Percentiles rank a stretch among this genome's conserved stretches.
Evolutionary conservation across 1,140 invertebrate genomes (phyloP).

Genomic region (Drosophila trapezifrons): DNA sequence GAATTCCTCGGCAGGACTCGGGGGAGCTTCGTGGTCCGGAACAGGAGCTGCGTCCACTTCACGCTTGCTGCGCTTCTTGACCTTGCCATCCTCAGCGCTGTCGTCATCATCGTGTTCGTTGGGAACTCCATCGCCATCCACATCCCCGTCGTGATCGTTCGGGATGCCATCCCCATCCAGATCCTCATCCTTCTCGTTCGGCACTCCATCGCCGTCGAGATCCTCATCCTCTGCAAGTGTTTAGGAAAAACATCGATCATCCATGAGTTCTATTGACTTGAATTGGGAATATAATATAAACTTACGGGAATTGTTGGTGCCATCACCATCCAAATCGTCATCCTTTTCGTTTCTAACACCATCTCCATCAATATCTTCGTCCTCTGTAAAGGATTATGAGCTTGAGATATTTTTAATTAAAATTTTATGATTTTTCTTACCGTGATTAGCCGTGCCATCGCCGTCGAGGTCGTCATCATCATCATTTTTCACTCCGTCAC

Average conservation of each 20-base stretch:
- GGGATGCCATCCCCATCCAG: slow-evolving; percentile 73
- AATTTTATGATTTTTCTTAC: slow-evolving; percentile 49
- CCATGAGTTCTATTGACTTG: background rate
- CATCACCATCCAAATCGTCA: slow-evolving; percentile 77
- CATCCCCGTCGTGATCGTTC: slow-evolving; percentile 81
- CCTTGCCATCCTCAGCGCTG: slow-evolving; percentile 51
- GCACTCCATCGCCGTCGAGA: slow-evolving; percentile 84
- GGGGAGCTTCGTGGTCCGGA: slow-evolving; percentile 51
- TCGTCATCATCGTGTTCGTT: slow-evolving; percentile 74
- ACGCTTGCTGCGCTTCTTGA: slow-evolving; percentile 76
- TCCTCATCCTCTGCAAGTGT: slow-evolving; percentile 56
- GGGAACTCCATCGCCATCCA: slow-evolving; percentile 83
- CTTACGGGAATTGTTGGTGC: slow-evolving; percentile 63
- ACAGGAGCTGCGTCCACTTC: slow-evolving; percentile 82
- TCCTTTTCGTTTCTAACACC: slow-evolving; percentile 81
- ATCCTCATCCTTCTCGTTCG: slow-evolving; percentile 71
- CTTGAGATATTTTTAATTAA: too few relatives aligned
- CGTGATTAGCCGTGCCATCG: slow-evolving; percentile 68
- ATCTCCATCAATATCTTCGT: slow-evolving; percentile 79
- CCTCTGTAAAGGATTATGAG: slow-evolving; percentile 39
- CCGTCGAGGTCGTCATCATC: slow-evolving; percentile 72
- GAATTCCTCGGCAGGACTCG: slow-evolving; percentile 83
- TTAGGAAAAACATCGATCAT: too few relatives aligned
- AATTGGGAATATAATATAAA: background rate
- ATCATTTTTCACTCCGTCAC: slow-evolving; percentile 81